Base-by-base conservation (phyloP, 2,888 invertebrate genomes). In the Leucozona laternaria region DNA sequence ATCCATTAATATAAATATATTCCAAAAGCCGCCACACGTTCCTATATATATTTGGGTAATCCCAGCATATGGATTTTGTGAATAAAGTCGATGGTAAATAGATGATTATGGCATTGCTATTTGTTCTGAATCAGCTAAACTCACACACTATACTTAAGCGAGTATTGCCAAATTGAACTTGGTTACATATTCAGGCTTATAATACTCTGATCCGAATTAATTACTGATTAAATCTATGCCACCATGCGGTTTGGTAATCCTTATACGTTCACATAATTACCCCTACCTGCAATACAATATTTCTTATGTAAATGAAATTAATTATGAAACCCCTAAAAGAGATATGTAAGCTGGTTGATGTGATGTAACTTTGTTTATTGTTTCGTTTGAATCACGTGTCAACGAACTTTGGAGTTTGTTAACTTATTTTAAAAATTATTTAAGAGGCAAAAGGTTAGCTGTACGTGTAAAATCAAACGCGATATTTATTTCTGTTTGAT, bases 181-280 rank as follows among this genome's bases (percentile, higher is more conserved):
- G 57, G 57, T 34, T 57, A 58, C 66, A 40, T 58, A 66, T 73
- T 66, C 40, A 73, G 43, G 66, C 64, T 15, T 40, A 22, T 66
- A 48, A 73, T 58, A 31, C 66, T 76, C 45, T 68, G 58, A 73
- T 60, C 48, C 28, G 43, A 45, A 73, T 58, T 73, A 73, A 66
- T 79, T 79, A 79, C 66, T 58, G 66, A 79, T 79, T 73, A 34
- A 50, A 68, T 48, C 28, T 57, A 64, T 71, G 17, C 70, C 72
- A 50, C 22, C 72, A 68, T 20, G 58, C 17, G 43, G 34, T 60
- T 37, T 58, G 43, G 66, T 58, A 68, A 66, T 79, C 50, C 31
- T 60, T 53, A 53, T 53, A 50, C 31, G 20, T 50, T 53, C 66
- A 57, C 37, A 28, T 79, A 79, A 79, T 72, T 79, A 37, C 62